A percentile compares a stretch with the other conserved stretches of the same genome.
Conservation (phyloP, 2,113 vertebrate species). For the Emberiza fucata region DNA sequence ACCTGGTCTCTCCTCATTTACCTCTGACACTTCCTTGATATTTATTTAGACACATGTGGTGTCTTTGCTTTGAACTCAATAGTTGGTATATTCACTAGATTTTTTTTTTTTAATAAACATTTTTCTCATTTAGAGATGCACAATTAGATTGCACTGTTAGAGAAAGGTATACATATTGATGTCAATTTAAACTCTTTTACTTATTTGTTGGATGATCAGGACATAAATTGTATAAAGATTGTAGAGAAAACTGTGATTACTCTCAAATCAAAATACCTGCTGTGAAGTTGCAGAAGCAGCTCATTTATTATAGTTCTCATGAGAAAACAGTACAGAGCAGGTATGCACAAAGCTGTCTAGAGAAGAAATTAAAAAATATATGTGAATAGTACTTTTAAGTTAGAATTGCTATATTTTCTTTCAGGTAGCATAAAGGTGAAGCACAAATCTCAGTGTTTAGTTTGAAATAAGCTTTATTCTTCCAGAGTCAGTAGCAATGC, state of each 20-base stretch:
- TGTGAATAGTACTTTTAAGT: slow-evolving; percentile 53
- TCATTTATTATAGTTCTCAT: slow-evolving; percentile 35
- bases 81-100: slow-evolving; percentile 47
- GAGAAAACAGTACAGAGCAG: not conserved
- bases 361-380: not conserved
- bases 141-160: slow-evolving; percentile 57
- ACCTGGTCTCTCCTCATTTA: slow-evolving; percentile 69
- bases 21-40: slow-evolving; percentile 71
- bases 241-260: slow-evolving; percentile 48
- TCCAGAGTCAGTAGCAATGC: not conserved
- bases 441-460: not conserved
- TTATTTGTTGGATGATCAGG: slow-evolving; percentile 51
- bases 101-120: slow-evolving; percentile 37
- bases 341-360: not conserved
- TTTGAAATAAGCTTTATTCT: slow-evolving; percentile 17
- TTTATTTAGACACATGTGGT: slow-evolving; percentile 69
- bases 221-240: slow-evolving; percentile 35
- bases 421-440: not conserved
- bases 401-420: slow-evolving; percentile 24
- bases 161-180: slow-evolving; percentile 36
- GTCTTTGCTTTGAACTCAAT: slow-evolving; percentile 72
- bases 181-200: slow-evolving; percentile 60
- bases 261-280: slow-evolving; percentile 55
- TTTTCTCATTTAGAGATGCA: slow-evolving; percentile 47
- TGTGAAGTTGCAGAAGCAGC: slow-evolving; percentile 45